Conservation (phyloP, 2,113 vertebrate genomes). For the Eupsittula cactorum region DNA sequence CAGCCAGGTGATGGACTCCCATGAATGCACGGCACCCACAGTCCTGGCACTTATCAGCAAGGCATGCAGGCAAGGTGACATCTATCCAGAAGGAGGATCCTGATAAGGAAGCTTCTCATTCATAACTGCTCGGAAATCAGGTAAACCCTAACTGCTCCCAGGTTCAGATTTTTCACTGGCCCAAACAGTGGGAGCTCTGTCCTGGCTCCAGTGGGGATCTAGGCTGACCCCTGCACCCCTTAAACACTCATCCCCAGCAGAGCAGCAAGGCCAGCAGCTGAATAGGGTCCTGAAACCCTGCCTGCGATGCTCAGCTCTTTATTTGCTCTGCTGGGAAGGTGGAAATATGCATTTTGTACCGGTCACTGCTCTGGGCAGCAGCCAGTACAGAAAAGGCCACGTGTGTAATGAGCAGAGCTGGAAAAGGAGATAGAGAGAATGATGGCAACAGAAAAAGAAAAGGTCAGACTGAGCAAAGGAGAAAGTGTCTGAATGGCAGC, state of each 20-base stretch:
- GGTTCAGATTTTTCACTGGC: not conserved
- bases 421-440: not conserved
- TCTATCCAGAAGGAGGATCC: not conserved
- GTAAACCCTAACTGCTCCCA: not conserved
- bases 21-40: not conserved
- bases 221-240: not conserved
- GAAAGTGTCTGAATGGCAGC: not conserved
- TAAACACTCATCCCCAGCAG: rapidly evolving
- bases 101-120: not conserved
- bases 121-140: not conserved
- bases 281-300: not conserved
- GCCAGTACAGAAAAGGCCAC: not conserved
- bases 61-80: rapidly evolving
- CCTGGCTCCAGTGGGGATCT: not conserved
- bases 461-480: not conserved
- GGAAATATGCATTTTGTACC: not conserved
- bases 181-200: rapidly evolving
- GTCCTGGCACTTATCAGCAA: rapidly evolving
- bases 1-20: not conserved
- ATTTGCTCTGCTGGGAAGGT: not conserved
- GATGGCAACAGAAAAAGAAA: not conserved
- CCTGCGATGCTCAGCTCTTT: not conserved
- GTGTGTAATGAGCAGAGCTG: not conserved
- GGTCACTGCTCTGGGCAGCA: not conserved
- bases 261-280: not conserved